Percentiles rank a stretch among this genome's conserved stretches.
These are phyloP conservation scores for Sebastes cheni DNA, from an alignment of 2,797 vertebrate species.

Conservation along the genomic window DNA sequence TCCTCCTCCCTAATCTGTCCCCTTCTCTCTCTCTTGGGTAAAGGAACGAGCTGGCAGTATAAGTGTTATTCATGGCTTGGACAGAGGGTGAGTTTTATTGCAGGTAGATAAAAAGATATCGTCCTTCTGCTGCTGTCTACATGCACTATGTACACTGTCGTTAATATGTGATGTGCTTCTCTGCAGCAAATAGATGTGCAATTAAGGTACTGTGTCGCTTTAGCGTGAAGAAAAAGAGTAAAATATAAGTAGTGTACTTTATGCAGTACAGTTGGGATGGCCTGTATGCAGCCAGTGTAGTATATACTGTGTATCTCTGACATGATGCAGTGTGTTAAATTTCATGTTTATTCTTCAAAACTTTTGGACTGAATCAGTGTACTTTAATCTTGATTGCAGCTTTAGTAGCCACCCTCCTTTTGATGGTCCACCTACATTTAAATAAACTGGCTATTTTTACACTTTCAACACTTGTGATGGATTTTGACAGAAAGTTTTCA, in stretches of 20 bases:
- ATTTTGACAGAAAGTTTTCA: background rate
- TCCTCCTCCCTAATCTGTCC: conserved; percentile 15
- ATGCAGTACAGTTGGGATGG: background rate
- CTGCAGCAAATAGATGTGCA: conserved; percentile 60
- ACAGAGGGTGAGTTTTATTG: conserved; percentile 75
- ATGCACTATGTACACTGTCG: conserved; percentile 69
- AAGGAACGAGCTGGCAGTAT: conserved; percentile 57
- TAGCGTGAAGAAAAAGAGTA: conserved; percentile 31
- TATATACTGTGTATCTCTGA: background rate
- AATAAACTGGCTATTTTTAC: background rate
- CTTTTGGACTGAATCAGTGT: background rate
- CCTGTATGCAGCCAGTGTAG: background rate
- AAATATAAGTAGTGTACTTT: conserved; percentile 57
- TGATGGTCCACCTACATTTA: background rate
- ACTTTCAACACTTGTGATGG: background rate
- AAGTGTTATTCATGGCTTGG: conserved; percentile 72
- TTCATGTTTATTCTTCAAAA: background rate
- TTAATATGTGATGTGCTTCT: conserved; percentile 70
- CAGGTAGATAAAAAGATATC: conserved; percentile 75
- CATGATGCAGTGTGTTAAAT: background rate
- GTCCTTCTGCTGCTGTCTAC: conserved; percentile 73
- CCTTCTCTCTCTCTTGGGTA: conserved; percentile 32
- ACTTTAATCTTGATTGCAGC: background rate
- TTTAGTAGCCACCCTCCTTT: background rate
- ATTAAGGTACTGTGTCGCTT: conserved; percentile 59